These are phyloP conservation scores for Drosophila insularis DNA, from an alignment of 1,140 invertebrate species.

Conservation along the genomic window DNA sequence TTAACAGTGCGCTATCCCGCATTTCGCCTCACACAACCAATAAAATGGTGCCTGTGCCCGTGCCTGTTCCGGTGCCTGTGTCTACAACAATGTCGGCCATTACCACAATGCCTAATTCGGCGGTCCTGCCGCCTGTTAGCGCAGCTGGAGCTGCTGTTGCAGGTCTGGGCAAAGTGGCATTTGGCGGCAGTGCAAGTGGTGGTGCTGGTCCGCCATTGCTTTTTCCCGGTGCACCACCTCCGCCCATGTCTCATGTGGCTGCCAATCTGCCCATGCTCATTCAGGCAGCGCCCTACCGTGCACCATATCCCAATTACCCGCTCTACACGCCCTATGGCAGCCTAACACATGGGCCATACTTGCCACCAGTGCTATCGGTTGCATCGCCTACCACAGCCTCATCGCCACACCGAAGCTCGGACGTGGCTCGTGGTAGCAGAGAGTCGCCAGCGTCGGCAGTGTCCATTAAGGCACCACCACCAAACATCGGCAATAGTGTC, in stretches of 20 bases:
- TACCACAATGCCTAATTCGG: slow-evolving; percentile 34
- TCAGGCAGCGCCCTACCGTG: slow-evolving; percentile 86
- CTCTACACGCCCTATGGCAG: slow-evolving; percentile 89
- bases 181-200: slow-evolving; percentile 44
- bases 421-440: slow-evolving; percentile 84
- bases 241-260: slow-evolving; percentile 75
- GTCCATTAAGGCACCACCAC: slow-evolving; percentile 81
- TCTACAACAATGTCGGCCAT: slow-evolving; percentile 30
- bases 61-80: slow-evolving; percentile 4
- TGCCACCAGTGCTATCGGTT: slow-evolving; percentile 84
- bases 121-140: slow-evolving; percentile 8
- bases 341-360: slow-evolving; percentile 86
- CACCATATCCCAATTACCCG: slow-evolving; percentile 85
- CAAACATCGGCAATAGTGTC: slow-evolving; percentile 43
- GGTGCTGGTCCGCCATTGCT: slow-evolving; percentile 44
- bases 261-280: slow-evolving; percentile 84
- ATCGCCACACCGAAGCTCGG: slow-evolving; percentile 84
- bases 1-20: slow-evolving; percentile 32
- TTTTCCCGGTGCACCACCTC: slow-evolving; percentile 56
- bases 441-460: slow-evolving; percentile 82
- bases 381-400: slow-evolving; percentile 86
- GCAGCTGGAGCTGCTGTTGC: slow-evolving; percentile 9
- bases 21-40: slow-evolving; percentile 43
- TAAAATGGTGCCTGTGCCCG: slow-evolving; percentile 33
- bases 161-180: slow-evolving; percentile 34